Percentiles rank a stretch among this genome's conserved stretches.
phyloP scores from a whole-genome alignment of 2,888 invertebrate genomes.

The Dasypogon diadema region DNA sequence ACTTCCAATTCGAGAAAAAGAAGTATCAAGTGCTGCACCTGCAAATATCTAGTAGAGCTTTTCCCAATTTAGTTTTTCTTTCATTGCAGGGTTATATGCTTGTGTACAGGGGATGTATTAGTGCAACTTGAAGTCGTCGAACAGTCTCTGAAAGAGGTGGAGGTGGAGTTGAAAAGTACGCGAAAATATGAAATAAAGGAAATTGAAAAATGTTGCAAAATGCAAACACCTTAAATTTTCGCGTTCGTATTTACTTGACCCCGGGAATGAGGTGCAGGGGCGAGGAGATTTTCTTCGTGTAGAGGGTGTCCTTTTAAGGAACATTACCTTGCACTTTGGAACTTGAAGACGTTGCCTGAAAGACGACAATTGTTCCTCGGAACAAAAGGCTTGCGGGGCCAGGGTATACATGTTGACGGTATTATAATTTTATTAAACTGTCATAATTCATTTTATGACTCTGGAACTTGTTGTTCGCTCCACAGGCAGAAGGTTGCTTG shows the following conservation, averaged over 20 bases:
- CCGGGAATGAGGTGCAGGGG: background rate
- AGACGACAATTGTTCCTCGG: background rate
- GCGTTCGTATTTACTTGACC: background rate
- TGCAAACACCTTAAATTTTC: constrained; percentile 33
- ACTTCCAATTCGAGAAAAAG: background rate
- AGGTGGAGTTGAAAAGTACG: background rate
- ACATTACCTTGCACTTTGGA: constrained; percentile 22
- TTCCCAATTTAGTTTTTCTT: constrained; percentile 11
- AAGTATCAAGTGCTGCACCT: too few species aligned
- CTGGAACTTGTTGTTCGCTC: constrained; percentile 24
- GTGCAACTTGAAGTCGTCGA: background rate
- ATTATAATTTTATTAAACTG: constrained; percentile 51
- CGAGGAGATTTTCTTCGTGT: constrained; percentile 2
- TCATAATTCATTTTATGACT: constrained; percentile 50
- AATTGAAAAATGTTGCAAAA: constrained; percentile 40
- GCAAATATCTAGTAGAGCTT: too few species aligned
- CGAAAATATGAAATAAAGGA: background rate
- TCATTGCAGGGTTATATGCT: background rate
- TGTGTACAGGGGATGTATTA: background rate
- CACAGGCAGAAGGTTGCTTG: constrained; percentile 10
- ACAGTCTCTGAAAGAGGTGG: background rate
- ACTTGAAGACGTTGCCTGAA: background rate
- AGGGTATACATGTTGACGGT: background rate
- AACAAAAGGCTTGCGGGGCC: background rate
- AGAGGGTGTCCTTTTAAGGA: background rate